Percentiles rank a stretch among this genome's conserved stretches.
phyloP scores from a whole-genome alignment of 2,797 vertebrate species.

The Tamandua tetradactyla region DNA sequence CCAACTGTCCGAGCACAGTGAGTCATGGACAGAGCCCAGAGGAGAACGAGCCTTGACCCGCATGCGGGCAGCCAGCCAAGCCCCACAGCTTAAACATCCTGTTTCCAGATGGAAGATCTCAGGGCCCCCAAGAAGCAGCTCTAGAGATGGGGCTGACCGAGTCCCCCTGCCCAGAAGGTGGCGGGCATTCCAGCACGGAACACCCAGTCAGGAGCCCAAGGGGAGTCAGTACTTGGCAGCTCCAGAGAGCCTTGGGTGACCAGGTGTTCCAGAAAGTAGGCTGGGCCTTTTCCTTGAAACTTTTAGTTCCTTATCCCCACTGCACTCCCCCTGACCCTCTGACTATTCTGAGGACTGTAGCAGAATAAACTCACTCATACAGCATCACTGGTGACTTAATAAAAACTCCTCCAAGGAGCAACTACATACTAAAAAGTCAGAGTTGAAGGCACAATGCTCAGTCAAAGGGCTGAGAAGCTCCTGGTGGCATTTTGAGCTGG shows the following conservation, averaged over 20 bases:
- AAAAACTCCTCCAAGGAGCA: not conserved
- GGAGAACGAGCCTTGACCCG: too few species aligned
- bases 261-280: not conserved
- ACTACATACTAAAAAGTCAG: not conserved
- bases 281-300: not conserved
- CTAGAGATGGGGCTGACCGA: not conserved
- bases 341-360: not conserved
- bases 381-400: not conserved
- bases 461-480: not conserved
- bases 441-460: not conserved
- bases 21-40: too few species aligned
- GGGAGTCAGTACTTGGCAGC: too few species aligned
- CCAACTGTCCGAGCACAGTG: not conserved
- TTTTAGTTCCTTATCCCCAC: not conserved
- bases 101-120: not conserved
- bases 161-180: not conserved
- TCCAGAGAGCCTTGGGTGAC: not conserved
- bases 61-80: too few species aligned
- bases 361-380: not conserved
- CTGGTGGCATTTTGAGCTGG: not conserved
- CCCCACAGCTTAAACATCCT: too few species aligned
- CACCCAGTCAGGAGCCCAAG: not conserved
- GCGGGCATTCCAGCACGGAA: not conserved
- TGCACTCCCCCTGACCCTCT: not conserved
- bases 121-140: not conserved